phyloP scores from a whole-genome alignment of 1,140 invertebrate species.

The Bombyx mori region DNA sequence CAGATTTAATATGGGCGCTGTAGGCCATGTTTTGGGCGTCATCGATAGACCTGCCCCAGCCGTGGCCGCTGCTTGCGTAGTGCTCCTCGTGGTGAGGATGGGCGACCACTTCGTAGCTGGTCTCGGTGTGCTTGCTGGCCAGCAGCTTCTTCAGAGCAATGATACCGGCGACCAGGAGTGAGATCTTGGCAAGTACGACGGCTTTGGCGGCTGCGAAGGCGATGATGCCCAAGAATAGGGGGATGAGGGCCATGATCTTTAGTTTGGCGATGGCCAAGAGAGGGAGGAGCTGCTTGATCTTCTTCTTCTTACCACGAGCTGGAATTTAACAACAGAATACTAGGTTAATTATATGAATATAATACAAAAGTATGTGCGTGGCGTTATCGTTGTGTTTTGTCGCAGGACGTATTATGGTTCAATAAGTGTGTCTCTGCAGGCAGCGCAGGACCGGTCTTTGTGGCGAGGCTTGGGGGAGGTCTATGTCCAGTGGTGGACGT shows the following conservation, averaged over 20 bases:
- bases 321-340: constrained; percentile 25
- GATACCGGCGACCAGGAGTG: constrained; percentile 81
- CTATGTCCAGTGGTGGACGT: too few relatives aligned
- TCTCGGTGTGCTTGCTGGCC: constrained; percentile 77
- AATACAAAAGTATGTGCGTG: too few relatives aligned
- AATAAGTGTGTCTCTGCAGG: too few relatives aligned
- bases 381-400: too few relatives aligned
- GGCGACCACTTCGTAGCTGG: constrained; percentile 81
- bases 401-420: too few relatives aligned
- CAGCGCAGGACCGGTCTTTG: too few relatives aligned
- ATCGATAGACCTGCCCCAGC: constrained; percentile 73
- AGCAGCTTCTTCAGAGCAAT: constrained; percentile 85
- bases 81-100: constrained; percentile 77
- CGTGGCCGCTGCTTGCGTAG: constrained; percentile 66
- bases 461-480: too few relatives aligned
- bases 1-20: constrained; percentile 69
- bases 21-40: constrained; percentile 77
- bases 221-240: constrained; percentile 81
- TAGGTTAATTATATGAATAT: too few relatives aligned
- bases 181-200: constrained; percentile 84
- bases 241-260: constrained; percentile 84
- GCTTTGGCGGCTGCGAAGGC: constrained; percentile 88
- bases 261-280: constrained; percentile 82
- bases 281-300: constrained; percentile 81
- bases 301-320: constrained; percentile 82